These are phyloP conservation scores for Porites cylindrica DNA, from an alignment of 92 coral and sea anemone species.

Conservation along the genomic window DNA sequence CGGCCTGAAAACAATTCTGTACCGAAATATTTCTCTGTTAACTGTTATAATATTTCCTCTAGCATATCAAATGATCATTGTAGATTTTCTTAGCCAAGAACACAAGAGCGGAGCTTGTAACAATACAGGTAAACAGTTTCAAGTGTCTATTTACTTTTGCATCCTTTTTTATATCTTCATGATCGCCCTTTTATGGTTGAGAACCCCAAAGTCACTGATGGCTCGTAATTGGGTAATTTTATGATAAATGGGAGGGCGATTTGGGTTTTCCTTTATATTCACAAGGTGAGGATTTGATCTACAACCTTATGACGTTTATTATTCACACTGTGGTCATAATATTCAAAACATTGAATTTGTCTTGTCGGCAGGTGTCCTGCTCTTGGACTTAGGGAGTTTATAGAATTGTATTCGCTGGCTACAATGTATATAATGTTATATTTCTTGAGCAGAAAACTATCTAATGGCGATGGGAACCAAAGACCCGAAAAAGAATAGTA, in stretches of 20 bases:
- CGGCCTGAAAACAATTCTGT: constrained; percentile 52
- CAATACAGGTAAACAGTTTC: constrained; percentile 43
- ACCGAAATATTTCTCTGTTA: constrained; percentile 67
- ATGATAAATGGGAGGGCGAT: background rate
- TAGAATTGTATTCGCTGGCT: background rate
- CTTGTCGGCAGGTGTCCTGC: background rate
- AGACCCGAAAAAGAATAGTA: background rate
- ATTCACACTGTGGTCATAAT: constrained; percentile 21
- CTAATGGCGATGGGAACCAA: background rate
- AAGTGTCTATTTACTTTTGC: background rate
- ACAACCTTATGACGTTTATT: background rate
- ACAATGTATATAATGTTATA: background rate
- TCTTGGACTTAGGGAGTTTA: background rate
- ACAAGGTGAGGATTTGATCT: background rate
- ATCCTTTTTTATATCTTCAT: no score
- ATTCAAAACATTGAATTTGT: background rate
- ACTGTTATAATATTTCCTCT: constrained; percentile 68
- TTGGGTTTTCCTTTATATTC: background rate
- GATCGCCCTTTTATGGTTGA: background rate
- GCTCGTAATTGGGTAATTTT: background rate
- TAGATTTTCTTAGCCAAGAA: constrained; percentile 76
- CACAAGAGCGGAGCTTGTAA: constrained; percentile 51
- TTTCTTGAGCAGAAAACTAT: constrained; percentile 16
- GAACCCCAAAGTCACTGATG: background rate
- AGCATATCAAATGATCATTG: constrained; percentile 74